Evolutionary conservation across 2,888 invertebrate genomes (phyloP).

Genomic region (Drosophila atroscutellata): DNA sequence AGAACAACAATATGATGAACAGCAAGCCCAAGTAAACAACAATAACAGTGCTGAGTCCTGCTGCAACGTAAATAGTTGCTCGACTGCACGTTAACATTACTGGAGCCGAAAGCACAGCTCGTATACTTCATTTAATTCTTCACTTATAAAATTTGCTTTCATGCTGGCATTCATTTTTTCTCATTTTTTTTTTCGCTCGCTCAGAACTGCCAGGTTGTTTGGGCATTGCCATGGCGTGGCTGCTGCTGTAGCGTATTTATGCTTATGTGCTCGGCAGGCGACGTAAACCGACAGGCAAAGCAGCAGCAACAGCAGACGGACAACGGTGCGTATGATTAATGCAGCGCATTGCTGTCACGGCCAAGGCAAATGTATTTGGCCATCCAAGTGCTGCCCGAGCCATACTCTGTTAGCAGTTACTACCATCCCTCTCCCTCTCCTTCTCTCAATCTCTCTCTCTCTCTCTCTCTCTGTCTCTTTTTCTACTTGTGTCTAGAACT

Average conservation of each 20-base stretch:
- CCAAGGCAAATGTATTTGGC: constrained; percentile 49
- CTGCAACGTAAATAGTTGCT: constrained; percentile 44
- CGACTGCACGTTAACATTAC: constrained; percentile 54
- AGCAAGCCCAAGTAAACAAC: constrained; percentile 17
- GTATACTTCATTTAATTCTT: constrained; percentile 68
- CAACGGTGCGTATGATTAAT: constrained; percentile 67
- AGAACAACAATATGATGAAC: background rate
- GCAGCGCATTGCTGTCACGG: constrained; percentile 37
- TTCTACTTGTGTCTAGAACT: background rate
- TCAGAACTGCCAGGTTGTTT: constrained; percentile 7
- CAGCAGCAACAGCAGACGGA: constrained; percentile 29
- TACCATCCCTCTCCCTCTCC: background rate
- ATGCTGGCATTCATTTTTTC: constrained; percentile 1
- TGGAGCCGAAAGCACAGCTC: constrained; percentile 50
- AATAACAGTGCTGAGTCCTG: constrained; percentile 29
- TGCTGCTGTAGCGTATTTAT: constrained; percentile 26
- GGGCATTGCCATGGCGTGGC: constrained; percentile 15
- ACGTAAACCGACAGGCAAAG: constrained; percentile 22
- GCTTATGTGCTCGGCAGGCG: constrained; percentile 19
- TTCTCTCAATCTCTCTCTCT: background rate
- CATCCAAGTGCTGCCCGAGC: constrained; percentile 17
- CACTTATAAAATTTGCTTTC: constrained; percentile 61
- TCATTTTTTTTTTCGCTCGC: background rate
- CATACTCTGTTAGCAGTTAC: background rate
- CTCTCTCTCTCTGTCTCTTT: background rate